Evolutionary conservation across 1,140 invertebrate species (phyloP).

Genomic region (Drosophila athabasca): DNA sequence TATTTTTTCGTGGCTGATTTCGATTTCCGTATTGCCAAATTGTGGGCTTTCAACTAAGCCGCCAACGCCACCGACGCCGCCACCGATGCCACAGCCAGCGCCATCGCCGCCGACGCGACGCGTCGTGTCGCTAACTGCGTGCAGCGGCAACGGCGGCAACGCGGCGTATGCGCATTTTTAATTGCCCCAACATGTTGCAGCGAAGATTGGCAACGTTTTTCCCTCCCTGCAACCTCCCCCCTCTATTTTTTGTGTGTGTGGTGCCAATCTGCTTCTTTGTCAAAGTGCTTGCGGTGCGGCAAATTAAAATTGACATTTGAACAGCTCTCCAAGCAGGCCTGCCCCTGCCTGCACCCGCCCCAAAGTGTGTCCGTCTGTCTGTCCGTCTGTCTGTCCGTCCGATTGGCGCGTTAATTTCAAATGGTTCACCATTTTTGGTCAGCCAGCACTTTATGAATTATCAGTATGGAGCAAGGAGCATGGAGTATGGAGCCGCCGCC

Average conservation of each 20-base stretch:
- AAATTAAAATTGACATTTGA: constrained; percentile 81
- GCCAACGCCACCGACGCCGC: constrained; percentile 40
- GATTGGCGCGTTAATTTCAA: constrained; percentile 76
- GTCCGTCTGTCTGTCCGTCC: not conserved
- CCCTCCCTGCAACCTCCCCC: constrained; percentile 7
- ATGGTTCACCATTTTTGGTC: constrained; percentile 69
- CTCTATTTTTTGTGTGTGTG: constrained; percentile 1
- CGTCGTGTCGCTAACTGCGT: constrained; percentile 46
- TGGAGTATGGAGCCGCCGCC: constrained; percentile 68
- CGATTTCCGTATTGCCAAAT: constrained; percentile 73
- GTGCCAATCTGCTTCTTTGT: constrained; percentile 53
- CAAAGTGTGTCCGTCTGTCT: no score
- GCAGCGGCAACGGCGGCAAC: constrained; percentile 54
- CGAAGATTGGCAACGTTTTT: constrained; percentile 69
- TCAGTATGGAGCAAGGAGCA: constrained; percentile 76
- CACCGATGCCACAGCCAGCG: constrained; percentile 37
- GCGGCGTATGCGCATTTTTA: constrained; percentile 81
- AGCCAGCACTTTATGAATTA: constrained; percentile 71
- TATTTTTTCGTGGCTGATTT: constrained; percentile 54
- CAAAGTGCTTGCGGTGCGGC: constrained; percentile 56
- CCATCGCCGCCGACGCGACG: constrained; percentile 16
- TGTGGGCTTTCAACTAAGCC: constrained; percentile 62
- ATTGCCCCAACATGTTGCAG: constrained; percentile 75
- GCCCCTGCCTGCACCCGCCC: not conserved
- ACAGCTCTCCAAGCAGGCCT: constrained; percentile 43